Conservation (phyloP, 2,888 invertebrate genomes). For the Conops quadrifasciatus region DNA sequence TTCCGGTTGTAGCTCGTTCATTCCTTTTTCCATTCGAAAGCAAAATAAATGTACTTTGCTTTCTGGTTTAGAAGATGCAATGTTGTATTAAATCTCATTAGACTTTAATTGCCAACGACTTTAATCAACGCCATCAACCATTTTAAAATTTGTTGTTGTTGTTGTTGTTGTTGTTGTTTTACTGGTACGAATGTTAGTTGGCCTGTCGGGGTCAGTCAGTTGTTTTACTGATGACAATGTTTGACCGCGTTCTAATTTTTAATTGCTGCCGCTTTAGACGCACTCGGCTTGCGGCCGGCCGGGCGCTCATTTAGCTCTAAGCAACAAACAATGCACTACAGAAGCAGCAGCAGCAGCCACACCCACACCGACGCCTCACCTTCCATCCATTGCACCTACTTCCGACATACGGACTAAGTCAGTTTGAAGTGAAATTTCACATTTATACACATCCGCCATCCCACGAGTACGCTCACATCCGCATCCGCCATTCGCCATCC, state of each 20-base stretch:
- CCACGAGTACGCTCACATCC: too few species aligned
- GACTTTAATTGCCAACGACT: constrained; percentile 14
- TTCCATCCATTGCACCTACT: neutral
- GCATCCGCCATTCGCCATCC: too few species aligned
- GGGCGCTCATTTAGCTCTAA: too few species aligned
- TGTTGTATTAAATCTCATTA: constrained; percentile 29
- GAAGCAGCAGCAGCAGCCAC: neutral
- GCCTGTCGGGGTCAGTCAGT: neutral
- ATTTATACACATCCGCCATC: too few species aligned
- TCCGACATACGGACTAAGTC: too few species aligned
- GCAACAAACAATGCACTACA: too few species aligned
- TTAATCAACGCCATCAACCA: neutral
- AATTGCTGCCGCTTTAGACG: neutral
- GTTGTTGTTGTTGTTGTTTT: neutral
- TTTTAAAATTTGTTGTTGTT: constrained; percentile 8
- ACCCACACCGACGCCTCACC: neutral
- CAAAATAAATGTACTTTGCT: too few species aligned
- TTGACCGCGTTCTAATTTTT: constrained; percentile 5
- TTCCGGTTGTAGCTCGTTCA: too few species aligned
- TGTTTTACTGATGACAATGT: constrained; percentile 17
- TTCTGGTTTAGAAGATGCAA: too few species aligned
- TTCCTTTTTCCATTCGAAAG: too few species aligned
- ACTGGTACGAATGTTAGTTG: neutral
- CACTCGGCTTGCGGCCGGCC: neutral
- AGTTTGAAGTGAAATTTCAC: too few species aligned